Conservation (phyloP, 2,797 vertebrate species). For the Alosa sapidissima region DNA sequence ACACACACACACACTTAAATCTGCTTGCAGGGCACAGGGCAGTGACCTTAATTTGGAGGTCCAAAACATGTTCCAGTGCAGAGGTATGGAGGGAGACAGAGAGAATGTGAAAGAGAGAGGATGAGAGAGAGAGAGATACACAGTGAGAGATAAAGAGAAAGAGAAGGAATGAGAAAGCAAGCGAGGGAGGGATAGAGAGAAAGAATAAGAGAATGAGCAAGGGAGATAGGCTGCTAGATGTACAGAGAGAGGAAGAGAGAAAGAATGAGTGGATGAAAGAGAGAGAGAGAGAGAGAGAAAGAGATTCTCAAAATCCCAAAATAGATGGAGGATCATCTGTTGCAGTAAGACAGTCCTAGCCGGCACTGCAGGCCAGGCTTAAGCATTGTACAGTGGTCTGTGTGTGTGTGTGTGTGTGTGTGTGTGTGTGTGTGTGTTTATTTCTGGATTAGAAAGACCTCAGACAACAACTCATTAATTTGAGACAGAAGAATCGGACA, state of each 20-base stretch:
- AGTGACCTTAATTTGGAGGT: not conserved
- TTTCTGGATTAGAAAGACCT: not conserved
- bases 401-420: not conserved
- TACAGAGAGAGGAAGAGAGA: not conserved
- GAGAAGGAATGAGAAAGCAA: not conserved
- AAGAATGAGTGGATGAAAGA: not conserved
- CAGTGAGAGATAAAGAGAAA: not conserved
- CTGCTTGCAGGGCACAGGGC: not conserved
- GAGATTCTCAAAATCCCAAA: not conserved
- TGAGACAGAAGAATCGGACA: not conserved
- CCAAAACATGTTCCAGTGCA: not conserved
- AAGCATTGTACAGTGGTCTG: not conserved
- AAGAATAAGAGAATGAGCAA: not conserved
- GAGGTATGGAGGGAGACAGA: not conserved
- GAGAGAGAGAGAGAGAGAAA: not conserved
- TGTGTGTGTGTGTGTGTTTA: not conserved
- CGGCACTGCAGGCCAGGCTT: not conserved
- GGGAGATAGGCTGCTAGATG: not conserved
- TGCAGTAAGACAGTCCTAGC: not conserved
- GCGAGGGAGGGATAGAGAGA: slow-evolving; percentile 4
- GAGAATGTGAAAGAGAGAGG: not conserved
- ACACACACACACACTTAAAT: slow-evolving; percentile 1
- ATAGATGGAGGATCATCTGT: slow-evolving; percentile 8
- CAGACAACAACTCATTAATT: not conserved
- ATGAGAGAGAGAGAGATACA: not conserved